Percentiles rank a stretch among this genome's conserved stretches.
Evolutionary conservation across 2,113 vertebrate species (phyloP).

Genomic region (Carollia perspicillata): DNA sequence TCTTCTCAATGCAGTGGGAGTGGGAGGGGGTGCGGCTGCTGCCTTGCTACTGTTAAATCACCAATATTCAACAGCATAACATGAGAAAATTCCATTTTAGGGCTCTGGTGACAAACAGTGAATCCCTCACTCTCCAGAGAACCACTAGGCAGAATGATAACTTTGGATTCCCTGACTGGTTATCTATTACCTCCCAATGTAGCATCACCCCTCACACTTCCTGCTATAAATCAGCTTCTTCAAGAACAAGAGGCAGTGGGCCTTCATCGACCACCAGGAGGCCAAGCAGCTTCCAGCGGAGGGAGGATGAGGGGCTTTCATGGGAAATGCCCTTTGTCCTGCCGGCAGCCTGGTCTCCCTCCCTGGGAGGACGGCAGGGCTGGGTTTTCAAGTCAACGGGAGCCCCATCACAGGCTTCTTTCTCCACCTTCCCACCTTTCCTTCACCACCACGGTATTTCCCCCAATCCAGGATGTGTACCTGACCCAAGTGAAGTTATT

Average conservation of each 20-base stretch:
- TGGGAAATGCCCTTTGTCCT: not conserved
- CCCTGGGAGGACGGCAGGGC: not conserved
- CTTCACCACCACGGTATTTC: not conserved
- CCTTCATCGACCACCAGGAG: not conserved
- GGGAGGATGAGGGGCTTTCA: not conserved
- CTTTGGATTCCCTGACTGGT: not conserved
- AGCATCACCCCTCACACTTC: not conserved
- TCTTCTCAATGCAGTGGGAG: constrained; percentile 40
- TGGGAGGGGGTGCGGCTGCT: not conserved
- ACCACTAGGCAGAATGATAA: not conserved
- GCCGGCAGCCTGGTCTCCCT: rapidly evolving
- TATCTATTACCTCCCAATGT: not conserved
- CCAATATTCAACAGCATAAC: not conserved
- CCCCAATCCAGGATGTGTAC: rapidly evolving
- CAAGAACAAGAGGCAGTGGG: not conserved
- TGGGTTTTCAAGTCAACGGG: rapidly evolving
- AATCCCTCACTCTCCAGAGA: not conserved
- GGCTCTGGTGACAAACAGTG: not conserved
- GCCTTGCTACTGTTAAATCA: not conserved
- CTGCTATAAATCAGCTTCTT: not conserved
- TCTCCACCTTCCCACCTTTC: not conserved
- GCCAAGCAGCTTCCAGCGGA: not conserved
- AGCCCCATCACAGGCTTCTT: too few relatives aligned
- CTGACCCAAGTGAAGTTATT: rapidly evolving
- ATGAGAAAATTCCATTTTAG: not conserved